A percentile compares a stretch with the other conserved stretches of the same genome.
phyloP scores from a whole-genome alignment of 2,797 vertebrate species.

The Dromococcyx pavoninus region DNA sequence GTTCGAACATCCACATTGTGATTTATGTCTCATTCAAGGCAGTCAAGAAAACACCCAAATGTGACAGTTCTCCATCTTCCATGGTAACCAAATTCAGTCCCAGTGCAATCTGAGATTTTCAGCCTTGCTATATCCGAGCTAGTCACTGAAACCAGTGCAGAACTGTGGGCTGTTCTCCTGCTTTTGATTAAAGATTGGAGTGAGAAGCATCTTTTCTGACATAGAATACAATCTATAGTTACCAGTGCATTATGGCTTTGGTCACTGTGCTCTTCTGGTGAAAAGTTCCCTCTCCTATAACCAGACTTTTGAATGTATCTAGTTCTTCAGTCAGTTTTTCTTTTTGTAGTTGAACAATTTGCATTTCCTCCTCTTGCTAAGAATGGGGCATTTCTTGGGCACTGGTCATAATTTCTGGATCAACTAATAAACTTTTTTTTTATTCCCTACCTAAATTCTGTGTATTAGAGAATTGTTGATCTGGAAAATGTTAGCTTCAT shows the following conservation, averaged over 20 bases:
- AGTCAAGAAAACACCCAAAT: neutral
- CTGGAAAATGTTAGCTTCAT: constrained; percentile 57
- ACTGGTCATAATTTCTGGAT: constrained; percentile 26
- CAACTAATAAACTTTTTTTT: constrained; percentile 20
- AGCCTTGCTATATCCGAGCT: neutral
- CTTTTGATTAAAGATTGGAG: neutral
- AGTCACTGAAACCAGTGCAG: neutral
- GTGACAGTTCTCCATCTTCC: neutral
- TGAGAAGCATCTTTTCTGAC: neutral
- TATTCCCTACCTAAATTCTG: neutral
- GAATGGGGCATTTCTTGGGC: neutral
- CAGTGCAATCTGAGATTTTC: neutral
- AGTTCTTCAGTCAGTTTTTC: neutral
- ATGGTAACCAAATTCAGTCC: neutral
- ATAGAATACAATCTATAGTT: neutral
- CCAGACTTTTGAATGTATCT: neutral
- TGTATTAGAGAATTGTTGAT: constrained; percentile 39
- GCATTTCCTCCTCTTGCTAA: neutral
- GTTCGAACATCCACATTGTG: neutral
- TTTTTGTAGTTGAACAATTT: neutral
- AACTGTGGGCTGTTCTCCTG: neutral
- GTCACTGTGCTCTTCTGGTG: neutral
- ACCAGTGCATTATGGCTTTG: neutral
- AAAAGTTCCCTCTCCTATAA: neutral
- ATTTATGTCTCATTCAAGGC: neutral